phyloP scores from a whole-genome alignment of 2,113 vertebrate species.

The Epinephelus lanceolatus region DNA sequence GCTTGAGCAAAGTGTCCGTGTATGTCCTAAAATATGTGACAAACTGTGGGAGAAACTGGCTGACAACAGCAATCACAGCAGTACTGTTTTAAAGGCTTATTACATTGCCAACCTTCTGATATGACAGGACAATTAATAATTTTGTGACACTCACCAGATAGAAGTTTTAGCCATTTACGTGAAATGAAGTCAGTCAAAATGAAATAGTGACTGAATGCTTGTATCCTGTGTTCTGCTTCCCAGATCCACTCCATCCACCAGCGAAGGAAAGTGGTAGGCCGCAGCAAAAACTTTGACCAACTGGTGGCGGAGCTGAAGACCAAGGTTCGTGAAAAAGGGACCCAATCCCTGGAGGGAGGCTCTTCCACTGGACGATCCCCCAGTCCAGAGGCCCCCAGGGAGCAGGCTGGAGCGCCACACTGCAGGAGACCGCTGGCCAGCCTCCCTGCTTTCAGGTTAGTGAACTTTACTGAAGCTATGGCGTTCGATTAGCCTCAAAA shows the following conservation, averaged over 20 bases:
- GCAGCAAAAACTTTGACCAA: conserved; percentile 94
- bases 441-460: conserved; percentile 88
- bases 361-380: conserved; percentile 64
- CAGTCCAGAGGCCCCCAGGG: conserved; percentile 78
- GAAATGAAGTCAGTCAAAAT: not conserved
- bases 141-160: not conserved
- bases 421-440: conserved; percentile 86
- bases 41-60: no score
- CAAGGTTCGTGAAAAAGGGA: conserved; percentile 87
- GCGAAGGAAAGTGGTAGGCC: conserved; percentile 91
- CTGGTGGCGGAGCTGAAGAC: conserved; percentile 93
- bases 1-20: no score
- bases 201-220: not conserved
- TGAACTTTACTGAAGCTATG: not conserved
- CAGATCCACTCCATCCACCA: conserved; percentile 96
- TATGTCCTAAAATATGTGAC: no score
- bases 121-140: not conserved
- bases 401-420: conserved; percentile 72
- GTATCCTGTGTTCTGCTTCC: not conserved
- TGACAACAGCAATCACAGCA: no score
- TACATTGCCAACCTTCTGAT: not conserved
- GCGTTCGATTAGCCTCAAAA: no score
- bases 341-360: conserved; percentile 79
- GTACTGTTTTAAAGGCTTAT: not conserved
- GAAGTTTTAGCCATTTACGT: not conserved